A percentile compares a stretch with the other conserved stretches of the same genome.
Evolutionary conservation across 2,797 vertebrate species (phyloP).

Genomic region (Melanotaenia boesemani): DNA sequence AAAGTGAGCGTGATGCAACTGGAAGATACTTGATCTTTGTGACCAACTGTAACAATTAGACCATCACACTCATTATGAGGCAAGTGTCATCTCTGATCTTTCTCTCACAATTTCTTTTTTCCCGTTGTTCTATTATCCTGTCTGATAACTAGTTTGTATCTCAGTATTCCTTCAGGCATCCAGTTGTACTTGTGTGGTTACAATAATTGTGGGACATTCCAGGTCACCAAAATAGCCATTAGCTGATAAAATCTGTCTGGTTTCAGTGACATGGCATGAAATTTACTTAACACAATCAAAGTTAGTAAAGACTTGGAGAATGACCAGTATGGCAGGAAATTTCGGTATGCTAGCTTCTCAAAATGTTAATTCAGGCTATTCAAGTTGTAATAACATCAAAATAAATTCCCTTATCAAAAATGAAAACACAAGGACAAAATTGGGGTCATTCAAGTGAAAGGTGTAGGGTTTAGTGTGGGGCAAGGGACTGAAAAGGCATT

Average conservation of each 20-base stretch:
- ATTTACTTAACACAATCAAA: constrained; percentile 63
- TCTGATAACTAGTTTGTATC: constrained; percentile 83
- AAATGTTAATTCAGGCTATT: constrained; percentile 42
- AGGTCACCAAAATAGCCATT: constrained; percentile 62
- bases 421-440: constrained; percentile 47
- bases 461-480: constrained; percentile 61
- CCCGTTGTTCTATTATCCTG: constrained; percentile 71
- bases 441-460: constrained; percentile 54
- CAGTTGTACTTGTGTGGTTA: constrained; percentile 63
- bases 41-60: constrained; percentile 94
- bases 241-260: constrained; percentile 41
- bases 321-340: constrained; percentile 54
- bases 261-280: constrained; percentile 56
- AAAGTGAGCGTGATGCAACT: constrained; percentile 86
- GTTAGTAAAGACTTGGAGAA: constrained; percentile 46
- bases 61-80: constrained; percentile 75
- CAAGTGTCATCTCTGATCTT: constrained; percentile 74
- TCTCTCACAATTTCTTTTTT: constrained; percentile 67
- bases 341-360: constrained; percentile 46
- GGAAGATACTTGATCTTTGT: constrained; percentile 95
- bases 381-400: constrained; percentile 18
- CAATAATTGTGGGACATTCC: constrained; percentile 71
- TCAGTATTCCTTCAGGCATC: constrained; percentile 81
- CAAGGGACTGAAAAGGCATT: constrained; percentile 72
- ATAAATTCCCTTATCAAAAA: constrained; percentile 50